Evolutionary conservation across 2,797 vertebrate genomes (phyloP), one percentile per base, ranked within the genome.

Genomic region (Darevskia nairensis): DNA sequence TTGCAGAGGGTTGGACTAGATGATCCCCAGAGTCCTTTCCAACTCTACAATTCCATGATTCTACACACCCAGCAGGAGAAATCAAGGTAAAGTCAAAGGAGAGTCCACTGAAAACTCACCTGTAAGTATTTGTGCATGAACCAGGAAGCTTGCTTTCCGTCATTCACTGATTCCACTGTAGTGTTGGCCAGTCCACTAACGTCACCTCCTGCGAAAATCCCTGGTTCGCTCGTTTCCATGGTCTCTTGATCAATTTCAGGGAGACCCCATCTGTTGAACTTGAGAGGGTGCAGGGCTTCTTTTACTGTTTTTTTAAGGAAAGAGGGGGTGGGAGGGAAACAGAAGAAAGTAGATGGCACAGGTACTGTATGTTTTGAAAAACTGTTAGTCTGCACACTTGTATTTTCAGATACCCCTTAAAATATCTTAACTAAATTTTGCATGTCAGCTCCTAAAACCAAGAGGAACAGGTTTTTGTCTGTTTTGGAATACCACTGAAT

Each of bases 131-230:
- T 97, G 95, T 99, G 99, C 85, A 99, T 98, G 91, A 98, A 97
- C 98, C 98, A 99, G 15, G 98, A 99, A 59, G 99, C 99, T 89
- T 99, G 99, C 89, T 99, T 99, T 88, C 99, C 98, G 77, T 99
- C 99, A 11, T 99, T 99, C 74, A 98, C 98, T 0, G 98, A 98
- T 88, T 99, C 99, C 88, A 99, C 99, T 0, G 98, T 98, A 10
- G 99, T 99, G 94, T 98, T 98, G 39, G 99, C 98, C 92, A 98
- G 84, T 80, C 98, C 98, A 17, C 96, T 97, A 5, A 99, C 27
- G 89, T 99, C 99, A 50, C 99, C 99, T 2, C 98, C 99, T 81
- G 98, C 98, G 94, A 99, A 99, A 89, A 99, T 97, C 97, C 99
- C 98, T 44, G 97, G 96, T 89, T 98, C 98, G 46, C 98, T 99